Evolutionary conservation across 2,113 vertebrate species (phyloP).

Genomic region (Barbus barbus): DNA sequence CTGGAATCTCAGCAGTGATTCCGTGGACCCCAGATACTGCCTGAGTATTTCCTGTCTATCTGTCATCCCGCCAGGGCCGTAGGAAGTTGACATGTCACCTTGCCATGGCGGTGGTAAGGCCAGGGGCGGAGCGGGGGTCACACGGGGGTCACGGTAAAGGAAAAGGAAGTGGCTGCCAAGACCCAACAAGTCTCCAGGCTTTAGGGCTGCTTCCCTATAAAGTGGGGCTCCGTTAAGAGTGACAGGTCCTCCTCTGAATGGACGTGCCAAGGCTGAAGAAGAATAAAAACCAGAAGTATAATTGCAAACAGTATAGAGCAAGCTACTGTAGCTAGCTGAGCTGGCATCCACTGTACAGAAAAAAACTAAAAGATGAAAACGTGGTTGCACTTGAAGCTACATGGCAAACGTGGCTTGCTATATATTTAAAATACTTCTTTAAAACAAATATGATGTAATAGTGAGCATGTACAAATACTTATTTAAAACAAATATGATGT

Average conservation of each 20-base stretch:
- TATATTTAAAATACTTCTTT: neutral
- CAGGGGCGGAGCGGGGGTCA: slow-evolving; percentile 72
- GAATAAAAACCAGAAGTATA: slow-evolving; percentile 17
- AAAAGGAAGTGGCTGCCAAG: slow-evolving; percentile 88
- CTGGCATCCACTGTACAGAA: neutral
- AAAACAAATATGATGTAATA: neutral
- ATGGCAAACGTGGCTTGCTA: neutral
- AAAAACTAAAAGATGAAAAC: neutral
- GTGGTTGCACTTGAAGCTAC: neutral
- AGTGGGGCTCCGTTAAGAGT: slow-evolving; percentile 86
- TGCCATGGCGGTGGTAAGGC: slow-evolving; percentile 76
- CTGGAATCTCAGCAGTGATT: slow-evolving; percentile 82
- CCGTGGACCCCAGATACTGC: slow-evolving; percentile 82
- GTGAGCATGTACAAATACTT: neutral
- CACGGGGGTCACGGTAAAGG: slow-evolving; percentile 89
- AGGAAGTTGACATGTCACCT: slow-evolving; percentile 66
- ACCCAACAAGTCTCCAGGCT: slow-evolving; percentile 86
- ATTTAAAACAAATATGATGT: too few species aligned
- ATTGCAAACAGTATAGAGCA: neutral
- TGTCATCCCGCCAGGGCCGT: slow-evolving; percentile 71
- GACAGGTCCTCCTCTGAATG: slow-evolving; percentile 84
- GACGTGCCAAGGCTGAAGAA: slow-evolving; percentile 77
- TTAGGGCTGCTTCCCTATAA: slow-evolving; percentile 82
- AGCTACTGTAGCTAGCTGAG: neutral
- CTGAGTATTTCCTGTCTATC: slow-evolving; percentile 85